These are phyloP conservation scores for Australoheros facetus DNA, from an alignment of 2,797 vertebrate species.

Conservation along the genomic window DNA sequence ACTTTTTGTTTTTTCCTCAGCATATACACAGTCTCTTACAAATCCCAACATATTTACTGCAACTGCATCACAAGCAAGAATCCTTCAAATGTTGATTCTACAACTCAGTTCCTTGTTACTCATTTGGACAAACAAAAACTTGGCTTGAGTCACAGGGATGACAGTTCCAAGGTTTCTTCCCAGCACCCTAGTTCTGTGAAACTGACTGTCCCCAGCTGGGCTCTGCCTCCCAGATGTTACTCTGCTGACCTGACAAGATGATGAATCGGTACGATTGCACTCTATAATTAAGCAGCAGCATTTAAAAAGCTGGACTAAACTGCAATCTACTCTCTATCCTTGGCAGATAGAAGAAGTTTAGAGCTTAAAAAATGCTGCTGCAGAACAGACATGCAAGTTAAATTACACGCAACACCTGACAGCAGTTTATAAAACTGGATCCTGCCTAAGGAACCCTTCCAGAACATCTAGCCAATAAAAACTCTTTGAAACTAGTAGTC, in stretches of 20 bases:
- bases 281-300: slow-evolving; percentile 43
- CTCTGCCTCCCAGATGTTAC: slow-evolving; percentile 57
- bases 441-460: not conserved
- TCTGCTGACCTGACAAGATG: slow-evolving; percentile 50
- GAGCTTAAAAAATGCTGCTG: not conserved
- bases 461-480: not conserved
- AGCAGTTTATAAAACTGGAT: not conserved
- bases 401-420: slow-evolving; percentile 8
- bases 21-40: not conserved
- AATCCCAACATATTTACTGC: not conserved
- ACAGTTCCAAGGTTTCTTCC: slow-evolving; percentile 35
- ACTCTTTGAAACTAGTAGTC: not conserved
- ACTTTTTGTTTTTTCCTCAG: slow-evolving; percentile 1
- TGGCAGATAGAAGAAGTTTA: not conserved
- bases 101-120: slow-evolving; percentile 28
- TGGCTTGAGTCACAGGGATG: slow-evolving; percentile 2
- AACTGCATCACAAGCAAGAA: not conserved
- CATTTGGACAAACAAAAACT: slow-evolving; percentile 24
- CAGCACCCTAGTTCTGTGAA: slow-evolving; percentile 33
- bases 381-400: not conserved
- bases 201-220: slow-evolving; percentile 2
- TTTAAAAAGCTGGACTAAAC: slow-evolving; percentile 10
- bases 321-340: not conserved
- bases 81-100: slow-evolving; percentile 9
- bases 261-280: slow-evolving; percentile 39